phyloP scores from a whole-genome alignment of 2,888 invertebrate species.

The Drosophila antonietae region DNA sequence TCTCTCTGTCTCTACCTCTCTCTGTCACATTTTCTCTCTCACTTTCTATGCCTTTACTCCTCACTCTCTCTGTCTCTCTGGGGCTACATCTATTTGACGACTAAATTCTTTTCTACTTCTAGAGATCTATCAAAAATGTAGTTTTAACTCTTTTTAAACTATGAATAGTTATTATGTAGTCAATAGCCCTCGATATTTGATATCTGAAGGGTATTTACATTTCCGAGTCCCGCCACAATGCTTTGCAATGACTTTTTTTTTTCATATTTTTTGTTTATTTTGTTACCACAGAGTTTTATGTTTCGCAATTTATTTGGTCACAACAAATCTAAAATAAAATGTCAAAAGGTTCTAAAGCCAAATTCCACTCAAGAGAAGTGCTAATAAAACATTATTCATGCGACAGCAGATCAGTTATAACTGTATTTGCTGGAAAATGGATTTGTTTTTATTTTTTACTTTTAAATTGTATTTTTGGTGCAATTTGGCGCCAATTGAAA shows the following conservation, averaged over 20 bases:
- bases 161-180: not conserved
- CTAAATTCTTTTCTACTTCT: too few species aligned
- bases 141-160: not conserved
- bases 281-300: not conserved
- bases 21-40: too few species aligned
- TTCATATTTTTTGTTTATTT: not conserved
- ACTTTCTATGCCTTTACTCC: too few species aligned
- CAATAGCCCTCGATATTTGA: not conserved
- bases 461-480: not conserved
- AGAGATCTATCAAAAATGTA: not conserved
- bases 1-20: too few species aligned
- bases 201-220: too few species aligned
- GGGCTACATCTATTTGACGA: too few species aligned
- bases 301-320: not conserved
- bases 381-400: not conserved
- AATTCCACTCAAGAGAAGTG: not conserved
- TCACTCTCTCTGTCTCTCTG: too few species aligned
- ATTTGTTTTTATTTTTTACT: not conserved
- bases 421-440: conserved; percentile 6
- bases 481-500: conserved; percentile 18
- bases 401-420: not conserved
- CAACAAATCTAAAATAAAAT: not conserved
- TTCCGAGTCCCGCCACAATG: too few species aligned
- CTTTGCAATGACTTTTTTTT: too few species aligned
- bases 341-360: not conserved